These are phyloP conservation scores for Lithophane socia DNA, from an alignment of 2,888 invertebrate species.

Conservation along the genomic window DNA sequence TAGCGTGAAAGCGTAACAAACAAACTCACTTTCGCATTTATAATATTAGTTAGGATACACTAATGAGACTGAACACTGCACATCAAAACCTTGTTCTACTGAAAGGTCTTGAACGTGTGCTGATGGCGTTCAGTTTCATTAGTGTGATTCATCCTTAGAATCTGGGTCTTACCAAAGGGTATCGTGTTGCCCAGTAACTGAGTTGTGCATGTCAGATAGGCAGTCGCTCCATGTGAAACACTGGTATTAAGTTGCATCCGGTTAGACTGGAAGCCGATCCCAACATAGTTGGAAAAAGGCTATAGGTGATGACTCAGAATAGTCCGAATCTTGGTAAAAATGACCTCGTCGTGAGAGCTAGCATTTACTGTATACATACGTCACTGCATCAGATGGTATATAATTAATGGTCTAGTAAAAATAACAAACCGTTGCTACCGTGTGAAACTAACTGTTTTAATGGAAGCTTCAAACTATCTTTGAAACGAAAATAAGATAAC, in stretches of 20 bases:
- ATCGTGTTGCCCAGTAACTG: not conserved
- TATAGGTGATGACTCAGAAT: not conserved
- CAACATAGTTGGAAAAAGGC: not conserved
- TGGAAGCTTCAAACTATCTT: constrained; percentile 19
- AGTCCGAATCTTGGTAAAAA: not conserved
- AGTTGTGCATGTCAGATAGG: not conserved
- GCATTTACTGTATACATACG: constrained; percentile 34
- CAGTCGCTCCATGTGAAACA: no score
- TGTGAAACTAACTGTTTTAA: constrained; percentile 39
- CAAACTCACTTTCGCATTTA: no score
- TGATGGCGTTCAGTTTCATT: no score
- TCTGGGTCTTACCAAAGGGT: no score
- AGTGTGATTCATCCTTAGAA: no score
- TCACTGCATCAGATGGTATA: constrained; percentile 47
- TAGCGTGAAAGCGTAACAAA: no score
- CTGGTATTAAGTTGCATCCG: not conserved
- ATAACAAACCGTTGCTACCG: constrained; percentile 43
- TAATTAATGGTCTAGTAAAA: constrained; percentile 53
- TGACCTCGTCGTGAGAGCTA: constrained; percentile 46
- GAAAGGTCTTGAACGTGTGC: no score
- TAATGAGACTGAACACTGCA: no score
- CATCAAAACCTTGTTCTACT: no score
- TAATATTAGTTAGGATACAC: no score
- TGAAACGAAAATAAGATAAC: constrained; percentile 17
- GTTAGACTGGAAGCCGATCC: not conserved